Conservation (phyloP, 2,888 invertebrate species). For the Crossocerus cetratus region DNA sequence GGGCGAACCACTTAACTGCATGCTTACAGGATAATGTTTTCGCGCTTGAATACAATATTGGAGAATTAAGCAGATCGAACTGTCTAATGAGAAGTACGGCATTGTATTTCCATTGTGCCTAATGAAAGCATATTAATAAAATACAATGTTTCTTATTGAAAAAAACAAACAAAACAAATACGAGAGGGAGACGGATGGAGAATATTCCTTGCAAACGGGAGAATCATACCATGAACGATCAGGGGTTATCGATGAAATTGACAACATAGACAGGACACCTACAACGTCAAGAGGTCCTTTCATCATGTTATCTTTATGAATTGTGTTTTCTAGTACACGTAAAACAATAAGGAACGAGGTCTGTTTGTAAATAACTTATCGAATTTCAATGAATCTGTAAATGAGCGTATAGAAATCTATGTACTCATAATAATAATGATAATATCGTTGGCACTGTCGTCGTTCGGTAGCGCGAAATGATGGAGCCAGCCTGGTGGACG, state of each 20-base stretch:
- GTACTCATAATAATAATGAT: constrained; percentile 43
- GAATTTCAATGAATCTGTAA: constrained; percentile 39
- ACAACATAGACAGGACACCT: constrained; percentile 29
- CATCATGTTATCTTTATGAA: constrained; percentile 32
- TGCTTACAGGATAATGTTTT: constrained; percentile 10
- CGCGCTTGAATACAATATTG: not conserved
- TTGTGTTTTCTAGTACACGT: constrained; percentile 29
- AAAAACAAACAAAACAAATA: too few species aligned
- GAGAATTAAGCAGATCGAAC: not conserved
- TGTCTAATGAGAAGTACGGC: constrained; percentile 4
- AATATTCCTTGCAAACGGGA: not conserved
- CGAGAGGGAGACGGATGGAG: not conserved
- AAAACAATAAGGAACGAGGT: constrained; percentile 30
- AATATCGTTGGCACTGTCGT: constrained; percentile 34
- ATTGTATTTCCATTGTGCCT: constrained; percentile 52
- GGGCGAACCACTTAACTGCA: not conserved
- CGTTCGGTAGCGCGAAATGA: constrained; percentile 28
- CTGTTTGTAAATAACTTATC: constrained; percentile 56
- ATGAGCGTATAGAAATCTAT: constrained; percentile 44
- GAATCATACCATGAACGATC: not conserved
- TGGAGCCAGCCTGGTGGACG: constrained; percentile 30
- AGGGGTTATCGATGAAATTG: not conserved
- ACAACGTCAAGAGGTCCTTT: constrained; percentile 45
- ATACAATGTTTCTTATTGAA: constrained; percentile 9
- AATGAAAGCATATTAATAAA: constrained; percentile 34